Base-by-base conservation (phyloP, 2,888 invertebrate species). In the Argyresthia albistria region DNA sequence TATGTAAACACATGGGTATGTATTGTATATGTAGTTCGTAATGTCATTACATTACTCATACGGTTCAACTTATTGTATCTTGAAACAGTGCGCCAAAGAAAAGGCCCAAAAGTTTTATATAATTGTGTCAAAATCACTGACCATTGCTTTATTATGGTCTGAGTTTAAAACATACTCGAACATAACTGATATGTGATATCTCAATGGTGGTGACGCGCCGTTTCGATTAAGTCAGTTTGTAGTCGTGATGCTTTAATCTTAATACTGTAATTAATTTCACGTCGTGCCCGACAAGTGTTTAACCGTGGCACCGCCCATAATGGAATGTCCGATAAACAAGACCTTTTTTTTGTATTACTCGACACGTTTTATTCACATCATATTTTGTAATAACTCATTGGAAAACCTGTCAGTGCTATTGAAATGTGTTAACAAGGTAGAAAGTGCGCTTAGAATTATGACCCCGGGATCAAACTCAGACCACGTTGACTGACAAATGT, bases 391-490 rank as follows among this genome's bases (percentile, higher is more conserved):
- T 10, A 15, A 45, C 15, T 64, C 25, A 25, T 25, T 60, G 60
- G 61, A 62, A 60, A 60, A 64, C 10, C 39, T 61, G 63, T 59
- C 59, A 68, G 63, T 60, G 60, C 63, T 60, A 68, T 66, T 69
- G 67, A 69, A 68, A 66, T 67, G 65, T 66, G 67, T 70, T 76
- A 76, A 81, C 73, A 70, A 75, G 69, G 64, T 66, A 69, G 69
- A 64, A 65, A 69, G 65, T 60, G 61, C 70, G 65, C 65, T 60
- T 65, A 67, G 60, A 43, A 62, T 67, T 10, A 61, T 78, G 74
- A 78, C 75, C 77, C 58, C 63, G 62, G 67, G 77, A 69, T 79
- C 75, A 71, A 64, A 66, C 70, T 67, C 70, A 70, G 74, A 73
- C 66, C 64, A 64, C 61, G 61, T 57, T 60, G 59, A 61, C 65